phyloP scores from a whole-genome alignment of 2,888 invertebrate genomes.

The Acanthosepion lycidas region DNA sequence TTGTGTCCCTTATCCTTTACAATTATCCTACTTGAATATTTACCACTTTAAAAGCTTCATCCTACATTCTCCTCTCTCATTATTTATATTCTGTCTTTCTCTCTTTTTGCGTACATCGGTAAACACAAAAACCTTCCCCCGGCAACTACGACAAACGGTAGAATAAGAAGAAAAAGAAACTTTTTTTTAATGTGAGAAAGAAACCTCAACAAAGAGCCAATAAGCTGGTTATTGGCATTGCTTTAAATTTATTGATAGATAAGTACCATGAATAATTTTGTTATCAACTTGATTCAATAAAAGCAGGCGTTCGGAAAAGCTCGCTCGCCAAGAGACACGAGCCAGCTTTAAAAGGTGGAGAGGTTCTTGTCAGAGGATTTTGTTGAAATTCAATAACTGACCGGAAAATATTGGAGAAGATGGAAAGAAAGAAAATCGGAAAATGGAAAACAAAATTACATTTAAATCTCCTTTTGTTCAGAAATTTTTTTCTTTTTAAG shows the following conservation, averaged over 20 bases:
- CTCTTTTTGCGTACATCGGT: not conserved
- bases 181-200: not conserved
- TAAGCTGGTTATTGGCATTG: slow-evolving; percentile 33
- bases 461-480: not conserved
- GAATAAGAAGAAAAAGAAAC: not conserved
- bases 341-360: slow-evolving; percentile 10
- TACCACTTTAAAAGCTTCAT: not conserved
- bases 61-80: not conserved
- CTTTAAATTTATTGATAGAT: slow-evolving; percentile 33
- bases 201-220: slow-evolving; percentile 18
- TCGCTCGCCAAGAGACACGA: slow-evolving; percentile 33
- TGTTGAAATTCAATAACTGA: slow-evolving; percentile 18
- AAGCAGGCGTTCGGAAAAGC: slow-evolving; percentile 33
- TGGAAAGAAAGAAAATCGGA: slow-evolving; percentile 4
- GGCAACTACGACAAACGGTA: not conserved
- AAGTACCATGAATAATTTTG: slow-evolving; percentile 14
- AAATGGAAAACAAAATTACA: slow-evolving; percentile 11
- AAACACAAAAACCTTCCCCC: not conserved
- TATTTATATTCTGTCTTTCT: not conserved
- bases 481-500: slow-evolving; percentile 17
- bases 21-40: not conserved
- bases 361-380: slow-evolving; percentile 33
- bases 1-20: not conserved
- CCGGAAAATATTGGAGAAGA: slow-evolving; percentile 21
- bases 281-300: slow-evolving; percentile 33